Conservation (phyloP, 2,888 invertebrate species). For the Holacanthella duospinosa region DNA sequence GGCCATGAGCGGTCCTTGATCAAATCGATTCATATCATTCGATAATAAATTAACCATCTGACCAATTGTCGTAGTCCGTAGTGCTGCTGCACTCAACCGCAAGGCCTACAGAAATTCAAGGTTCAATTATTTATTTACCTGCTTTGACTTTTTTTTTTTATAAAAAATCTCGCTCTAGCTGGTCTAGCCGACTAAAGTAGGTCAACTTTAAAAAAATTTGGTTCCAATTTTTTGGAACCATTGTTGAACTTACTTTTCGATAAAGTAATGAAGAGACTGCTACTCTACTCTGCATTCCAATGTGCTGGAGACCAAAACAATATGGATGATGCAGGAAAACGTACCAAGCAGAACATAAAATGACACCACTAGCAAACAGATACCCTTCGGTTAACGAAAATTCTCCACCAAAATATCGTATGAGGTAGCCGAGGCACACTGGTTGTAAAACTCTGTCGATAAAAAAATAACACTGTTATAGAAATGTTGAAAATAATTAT, state of each 20-base stretch:
- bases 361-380: constrained; percentile 40
- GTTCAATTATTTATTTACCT: not conserved
- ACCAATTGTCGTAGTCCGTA: constrained; percentile 41
- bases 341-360: constrained; percentile 4
- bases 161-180: too few relatives aligned
- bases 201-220: not conserved
- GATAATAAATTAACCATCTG: constrained; percentile 91
- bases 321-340: not conserved
- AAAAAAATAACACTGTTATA: not conserved
- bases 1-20: constrained; percentile 66
- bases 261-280: constrained; percentile 4
- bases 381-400: constrained; percentile 39
- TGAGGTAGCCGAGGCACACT: constrained; percentile 30
- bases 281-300: constrained; percentile 8
- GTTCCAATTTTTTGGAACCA: not conserved
- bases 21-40: constrained; percentile 88
- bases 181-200: too few relatives aligned
- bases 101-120: not conserved
- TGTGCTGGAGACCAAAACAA: constrained; percentile 7
- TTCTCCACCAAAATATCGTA: constrained; percentile 31
- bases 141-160: too few relatives aligned
- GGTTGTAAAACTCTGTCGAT: constrained; percentile 32
- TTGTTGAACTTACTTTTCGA: constrained; percentile 1
- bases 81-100: not conserved
- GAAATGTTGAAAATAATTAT: not conserved